Evolutionary conservation across 2,113 vertebrate genomes (phyloP).

Genomic region (Glaucidium brasilianum): DNA sequence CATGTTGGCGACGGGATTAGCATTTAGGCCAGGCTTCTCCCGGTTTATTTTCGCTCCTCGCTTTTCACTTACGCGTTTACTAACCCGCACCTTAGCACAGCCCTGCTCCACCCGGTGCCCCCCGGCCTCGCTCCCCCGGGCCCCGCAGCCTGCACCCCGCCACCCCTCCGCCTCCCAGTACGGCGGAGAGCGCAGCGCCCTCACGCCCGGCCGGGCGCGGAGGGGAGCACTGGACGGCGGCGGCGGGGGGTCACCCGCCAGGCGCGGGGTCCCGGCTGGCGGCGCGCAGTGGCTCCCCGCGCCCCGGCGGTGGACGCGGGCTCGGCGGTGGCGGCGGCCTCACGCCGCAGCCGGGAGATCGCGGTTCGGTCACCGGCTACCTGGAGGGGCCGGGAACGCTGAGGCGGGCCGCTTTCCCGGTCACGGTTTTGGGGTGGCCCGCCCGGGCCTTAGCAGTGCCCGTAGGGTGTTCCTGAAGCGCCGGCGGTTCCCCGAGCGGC

Average conservation of each 20-base stretch:
- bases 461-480: neutral
- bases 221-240: neutral
- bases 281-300: neutral
- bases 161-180: neutral
- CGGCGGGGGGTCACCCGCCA: neutral
- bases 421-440: neutral
- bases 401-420: neutral
- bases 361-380: rapidly evolving
- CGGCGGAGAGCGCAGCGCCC: neutral
- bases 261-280: neutral
- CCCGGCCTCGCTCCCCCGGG: neutral
- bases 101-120: no score
- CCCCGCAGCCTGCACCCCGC: rapidly evolving
- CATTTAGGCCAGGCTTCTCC: neutral
- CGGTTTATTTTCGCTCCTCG: neutral
- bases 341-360: neutral
- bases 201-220: neutral
- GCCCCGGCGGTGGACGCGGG: neutral
- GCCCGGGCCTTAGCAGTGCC: neutral
- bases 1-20: neutral
- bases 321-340: neutral
- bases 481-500: neutral
- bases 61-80: neutral
- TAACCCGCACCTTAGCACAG: neutral
- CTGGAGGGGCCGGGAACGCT: neutral